Base-by-base conservation (phyloP, 2,113 vertebrate species). In the Entelurus aequoreus region DNA sequence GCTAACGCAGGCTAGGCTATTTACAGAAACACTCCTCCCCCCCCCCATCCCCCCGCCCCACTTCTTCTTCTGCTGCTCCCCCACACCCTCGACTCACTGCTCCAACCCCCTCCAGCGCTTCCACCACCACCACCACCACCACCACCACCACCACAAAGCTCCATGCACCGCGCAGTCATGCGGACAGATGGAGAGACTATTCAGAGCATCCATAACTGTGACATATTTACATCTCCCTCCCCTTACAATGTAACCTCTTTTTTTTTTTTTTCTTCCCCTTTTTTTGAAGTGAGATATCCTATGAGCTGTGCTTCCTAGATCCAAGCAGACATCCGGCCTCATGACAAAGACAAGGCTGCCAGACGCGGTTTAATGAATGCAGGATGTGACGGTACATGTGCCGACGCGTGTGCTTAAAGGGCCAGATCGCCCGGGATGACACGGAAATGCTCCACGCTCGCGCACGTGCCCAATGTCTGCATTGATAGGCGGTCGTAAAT, bases 1-100 rank as follows among this genome's bases (percentile, higher is more conserved):
- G 84, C 69, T 70, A 72, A 77, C 65, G 65, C 81, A 78, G 79
- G 64, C 78, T 65, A 69, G 78, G 81, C 82, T 83, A 84, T 88
- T 87, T 86, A 77, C 64, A 78, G 84, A 80, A 63, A n/a, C 48
- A 38, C 8, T 3, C 56, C 54, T 42, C 6, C 60, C 9, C 12
- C 21, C 6, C 14, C 21, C n/a, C 28, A 8, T 1, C 14, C 14
- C 15, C n/a, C 28, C 28, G 28, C 28, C 28, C 28, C 37, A 35
- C 51, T 35, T 40, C 68, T 42, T 15, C 56, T 58, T 35, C 53
- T 54, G 14, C 59, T n/a, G 36, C 46, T 28, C 10, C 28, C 60
- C 68, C 61, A 28, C 53, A 12, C 35, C 9, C 21, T n/a, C 19
- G 10, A 49, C 73, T 68, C 11, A 58, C 44, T 60, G 70, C 67